These are phyloP conservation scores for Trematomus loennbergii DNA, from an alignment of 2,113 vertebrate genomes.

Conservation along the genomic window DNA sequence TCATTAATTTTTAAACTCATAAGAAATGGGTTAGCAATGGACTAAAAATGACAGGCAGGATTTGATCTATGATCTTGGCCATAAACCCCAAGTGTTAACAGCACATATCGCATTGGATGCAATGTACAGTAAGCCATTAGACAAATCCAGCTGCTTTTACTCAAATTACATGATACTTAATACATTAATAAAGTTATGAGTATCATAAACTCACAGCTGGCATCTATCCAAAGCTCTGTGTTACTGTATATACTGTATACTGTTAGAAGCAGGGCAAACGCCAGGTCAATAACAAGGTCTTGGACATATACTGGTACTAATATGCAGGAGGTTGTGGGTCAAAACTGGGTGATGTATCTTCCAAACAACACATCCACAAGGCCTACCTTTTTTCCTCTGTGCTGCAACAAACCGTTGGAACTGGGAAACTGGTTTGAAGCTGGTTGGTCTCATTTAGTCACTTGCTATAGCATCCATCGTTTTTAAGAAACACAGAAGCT, in stretches of 20 bases:
- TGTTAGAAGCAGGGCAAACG: neutral
- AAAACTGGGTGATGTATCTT: neutral
- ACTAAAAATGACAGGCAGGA: slow-evolving; percentile 15
- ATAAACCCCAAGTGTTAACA: slow-evolving; percentile 24
- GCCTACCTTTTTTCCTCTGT: too few species aligned
- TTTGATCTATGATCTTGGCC: slow-evolving; percentile 24
- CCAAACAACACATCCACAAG: too few species aligned
- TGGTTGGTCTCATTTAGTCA: too few species aligned
- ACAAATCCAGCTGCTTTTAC: neutral
- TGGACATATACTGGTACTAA: neutral
- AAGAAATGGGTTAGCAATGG: slow-evolving; percentile 19
- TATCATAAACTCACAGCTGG: slow-evolving; percentile 45
- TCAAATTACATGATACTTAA: slow-evolving; percentile 34
- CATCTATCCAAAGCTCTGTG: slow-evolving; percentile 21
- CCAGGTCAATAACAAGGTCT: neutral
- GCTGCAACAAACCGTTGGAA: too few species aligned
- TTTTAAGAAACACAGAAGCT: too few species aligned
- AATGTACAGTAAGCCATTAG: slow-evolving; percentile 20
- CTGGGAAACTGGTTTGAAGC: too few species aligned
- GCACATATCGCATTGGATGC: neutral
- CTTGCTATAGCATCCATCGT: too few species aligned
- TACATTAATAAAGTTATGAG: slow-evolving; percentile 34
- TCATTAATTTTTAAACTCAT: slow-evolving; percentile 9
- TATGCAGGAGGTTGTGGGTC: neutral
- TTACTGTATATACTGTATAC: slow-evolving; percentile 6